These are phyloP conservation scores for Otocyon megalotis DNA, from an alignment of 2,113 vertebrate genomes.

Conservation along the genomic window DNA sequence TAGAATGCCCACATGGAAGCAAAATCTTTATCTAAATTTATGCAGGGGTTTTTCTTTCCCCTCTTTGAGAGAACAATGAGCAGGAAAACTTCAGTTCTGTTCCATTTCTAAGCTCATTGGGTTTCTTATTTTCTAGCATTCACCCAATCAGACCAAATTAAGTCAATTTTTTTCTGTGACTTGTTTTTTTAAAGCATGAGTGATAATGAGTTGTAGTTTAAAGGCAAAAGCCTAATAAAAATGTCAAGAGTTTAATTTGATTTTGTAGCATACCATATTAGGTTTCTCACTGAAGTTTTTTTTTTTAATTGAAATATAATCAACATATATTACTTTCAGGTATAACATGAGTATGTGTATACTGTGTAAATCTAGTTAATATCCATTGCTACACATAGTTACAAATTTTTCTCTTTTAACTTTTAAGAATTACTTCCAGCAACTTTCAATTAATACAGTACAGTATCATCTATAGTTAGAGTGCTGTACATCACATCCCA, in stretches of 20 bases:
- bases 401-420: not conserved
- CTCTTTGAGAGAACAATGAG: not conserved
- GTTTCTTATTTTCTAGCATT: constrained; percentile 18
- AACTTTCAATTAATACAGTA: not conserved
- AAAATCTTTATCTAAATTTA: constrained; percentile 16
- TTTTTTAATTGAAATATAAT: not conserved
- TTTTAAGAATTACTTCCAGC: not conserved
- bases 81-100: not conserved
- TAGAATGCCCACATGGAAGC: not conserved
- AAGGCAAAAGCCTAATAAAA: not conserved
- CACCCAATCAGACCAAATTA: not conserved
- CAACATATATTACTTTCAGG: not conserved
- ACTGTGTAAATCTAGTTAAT: not conserved
- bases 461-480: not conserved
- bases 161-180: not conserved
- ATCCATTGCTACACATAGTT: not conserved
- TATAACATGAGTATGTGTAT: not conserved
- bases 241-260: not conserved
- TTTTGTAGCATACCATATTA: not conserved
- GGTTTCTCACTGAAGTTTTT: not conserved
- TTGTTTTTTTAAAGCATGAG: constrained; percentile 44
- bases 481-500: not conserved
- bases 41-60: not conserved
- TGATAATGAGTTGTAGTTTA: constrained; percentile 30
- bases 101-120: not conserved